Conservation (phyloP, 2,888 invertebrate genomes). For the Arrhopalites spinosus region DNA sequence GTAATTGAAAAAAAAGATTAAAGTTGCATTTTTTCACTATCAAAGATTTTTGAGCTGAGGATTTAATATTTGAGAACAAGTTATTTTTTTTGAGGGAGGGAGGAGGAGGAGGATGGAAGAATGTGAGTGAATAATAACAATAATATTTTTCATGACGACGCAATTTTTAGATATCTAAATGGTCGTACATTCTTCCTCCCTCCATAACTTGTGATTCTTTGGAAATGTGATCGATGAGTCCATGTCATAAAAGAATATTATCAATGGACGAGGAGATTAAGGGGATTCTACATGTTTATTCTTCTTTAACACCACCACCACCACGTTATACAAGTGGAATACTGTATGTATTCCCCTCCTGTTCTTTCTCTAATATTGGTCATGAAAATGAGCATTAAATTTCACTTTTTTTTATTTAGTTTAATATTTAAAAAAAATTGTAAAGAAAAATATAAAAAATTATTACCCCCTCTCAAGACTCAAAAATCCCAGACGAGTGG, state of each 20-base stretch:
- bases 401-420: slow-evolving; percentile 4
- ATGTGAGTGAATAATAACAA: slow-evolving; percentile 16
- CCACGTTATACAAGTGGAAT: neutral
- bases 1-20: neutral
- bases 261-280: slow-evolving; percentile 3
- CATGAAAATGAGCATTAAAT: slow-evolving; percentile 10
- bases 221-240: slow-evolving; percentile 12
- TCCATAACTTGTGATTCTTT: neutral
- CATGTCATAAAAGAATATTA: neutral
- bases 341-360: too few relatives aligned
- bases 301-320: too few relatives aligned
- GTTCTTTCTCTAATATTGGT: too few relatives aligned
- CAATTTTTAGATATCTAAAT: slow-evolving; percentile 3
- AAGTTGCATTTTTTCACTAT: neutral
- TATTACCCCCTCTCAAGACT: too few relatives aligned
- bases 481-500: too few relatives aligned
- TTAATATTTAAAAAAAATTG: neutral
- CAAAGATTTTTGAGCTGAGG: neutral
- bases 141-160: slow-evolving; percentile 22
- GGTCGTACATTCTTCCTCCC: neutral
- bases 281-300: neutral
- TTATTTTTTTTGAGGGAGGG: neutral
- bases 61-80: too few relatives aligned
- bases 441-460: neutral
- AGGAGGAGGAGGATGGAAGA: neutral